phyloP scores from a whole-genome alignment of 2,113 vertebrate genomes.

The Promerops cafer region DNA sequence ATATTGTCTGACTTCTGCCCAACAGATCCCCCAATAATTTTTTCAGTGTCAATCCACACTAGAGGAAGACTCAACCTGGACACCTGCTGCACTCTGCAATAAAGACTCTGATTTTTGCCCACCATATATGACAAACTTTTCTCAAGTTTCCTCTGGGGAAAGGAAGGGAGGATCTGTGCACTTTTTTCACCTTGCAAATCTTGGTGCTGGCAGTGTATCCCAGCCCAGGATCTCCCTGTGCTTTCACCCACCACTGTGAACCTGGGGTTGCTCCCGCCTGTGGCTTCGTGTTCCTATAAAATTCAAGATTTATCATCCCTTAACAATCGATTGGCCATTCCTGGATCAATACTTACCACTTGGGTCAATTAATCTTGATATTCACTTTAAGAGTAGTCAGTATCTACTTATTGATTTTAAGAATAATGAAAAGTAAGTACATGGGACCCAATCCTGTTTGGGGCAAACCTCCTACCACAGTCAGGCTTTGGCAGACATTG shows the following conservation, averaged over 20 bases:
- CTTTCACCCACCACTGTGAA: neutral
- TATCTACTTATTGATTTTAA: conserved; percentile 68
- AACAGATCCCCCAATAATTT: neutral
- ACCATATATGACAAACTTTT: neutral
- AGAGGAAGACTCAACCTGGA: neutral
- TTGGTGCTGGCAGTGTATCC: neutral
- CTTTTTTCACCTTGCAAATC: neutral
- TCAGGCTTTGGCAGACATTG: neutral
- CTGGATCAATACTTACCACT: conserved; percentile 64
- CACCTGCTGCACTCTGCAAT: neutral
- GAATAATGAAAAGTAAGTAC: conserved; percentile 65
- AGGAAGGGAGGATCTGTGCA: neutral
- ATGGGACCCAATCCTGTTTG: neutral
- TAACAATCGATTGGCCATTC: conserved; percentile 43
- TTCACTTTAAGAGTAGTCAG: conserved; percentile 57
- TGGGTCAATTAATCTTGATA: conserved; percentile 71
- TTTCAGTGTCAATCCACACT: too few relatives aligned
- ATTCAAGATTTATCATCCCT: conserved; percentile 49
- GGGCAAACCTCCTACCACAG: neutral
- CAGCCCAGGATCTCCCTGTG: accelerated
- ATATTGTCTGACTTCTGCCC: neutral
- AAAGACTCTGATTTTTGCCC: neutral
- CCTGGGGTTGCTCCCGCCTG: neutral
- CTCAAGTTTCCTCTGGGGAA: neutral
- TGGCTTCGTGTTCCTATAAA: conserved; percentile 19